Percentiles rank a stretch among this genome's conserved stretches.
phyloP scores from a whole-genome alignment of 1,140 invertebrate species.

The Nymphalis io region DNA sequence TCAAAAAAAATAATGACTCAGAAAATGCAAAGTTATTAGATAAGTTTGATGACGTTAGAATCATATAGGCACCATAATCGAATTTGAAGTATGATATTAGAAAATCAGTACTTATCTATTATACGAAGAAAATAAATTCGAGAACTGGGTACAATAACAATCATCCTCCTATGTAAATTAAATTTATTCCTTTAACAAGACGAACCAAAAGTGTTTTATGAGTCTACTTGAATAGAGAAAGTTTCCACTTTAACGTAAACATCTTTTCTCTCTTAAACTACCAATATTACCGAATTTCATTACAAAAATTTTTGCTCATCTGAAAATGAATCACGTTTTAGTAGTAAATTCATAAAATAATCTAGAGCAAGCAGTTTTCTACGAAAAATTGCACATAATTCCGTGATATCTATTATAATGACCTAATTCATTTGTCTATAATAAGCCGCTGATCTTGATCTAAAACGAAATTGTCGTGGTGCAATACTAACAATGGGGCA shows the following conservation, averaged over 20 bases:
- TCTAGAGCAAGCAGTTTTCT: conserved; percentile 18
- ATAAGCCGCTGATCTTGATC: conserved; percentile 56
- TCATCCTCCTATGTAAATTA: too few species aligned
- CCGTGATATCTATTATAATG: conserved; percentile 39
- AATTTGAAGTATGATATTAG: too few species aligned
- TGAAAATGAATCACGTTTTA: background rate
- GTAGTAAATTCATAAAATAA: conserved; percentile 14
- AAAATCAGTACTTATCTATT: too few species aligned
- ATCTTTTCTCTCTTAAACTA: background rate
- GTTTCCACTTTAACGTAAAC: background rate
- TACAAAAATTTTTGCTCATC: background rate
- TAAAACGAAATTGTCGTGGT: conserved; percentile 32
- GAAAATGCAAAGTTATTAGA: too few species aligned
- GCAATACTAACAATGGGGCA: conserved; percentile 31
- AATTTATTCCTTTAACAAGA: too few species aligned
- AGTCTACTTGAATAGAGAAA: too few species aligned
- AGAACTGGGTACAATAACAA: too few species aligned
- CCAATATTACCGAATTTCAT: background rate
- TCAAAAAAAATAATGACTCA: too few species aligned
- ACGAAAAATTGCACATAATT: conserved; percentile 21
- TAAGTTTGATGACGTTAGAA: too few species aligned
- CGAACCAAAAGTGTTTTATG: too few species aligned
- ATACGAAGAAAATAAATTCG: too few species aligned
- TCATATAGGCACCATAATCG: too few species aligned
- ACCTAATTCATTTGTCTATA: conserved; percentile 53